Evolutionary conservation across 2,113 vertebrate species (phyloP), one percentile per base, ranked within the genome.

Genomic region (Dromaius novaehollandiae): DNA sequence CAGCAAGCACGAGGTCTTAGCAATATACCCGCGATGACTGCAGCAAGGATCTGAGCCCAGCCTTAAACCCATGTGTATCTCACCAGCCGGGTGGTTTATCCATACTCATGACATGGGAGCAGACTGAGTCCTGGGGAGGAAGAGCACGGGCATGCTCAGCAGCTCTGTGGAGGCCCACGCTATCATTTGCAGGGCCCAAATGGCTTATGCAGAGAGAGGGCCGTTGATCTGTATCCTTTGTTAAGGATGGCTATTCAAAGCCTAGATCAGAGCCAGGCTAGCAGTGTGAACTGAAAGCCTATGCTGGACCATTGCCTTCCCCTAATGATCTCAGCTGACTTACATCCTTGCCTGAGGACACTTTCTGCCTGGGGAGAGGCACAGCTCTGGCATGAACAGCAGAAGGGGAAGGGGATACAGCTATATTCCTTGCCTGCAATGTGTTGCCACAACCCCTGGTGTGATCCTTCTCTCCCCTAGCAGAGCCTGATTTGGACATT

Each of bases 401-500:
- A 38, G 24, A 32, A 84, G 38, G 32, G 8, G 25, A 53, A 53
- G 51, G 11, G 60, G 42, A 89, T 64, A 65, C 30, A 75, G 64
- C 32, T 1, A 0, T 5, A 12, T 58, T 2, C 4, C 56, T 28
- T 20, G 8, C 18, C 46, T 75, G 15, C 13, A 34, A 4, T 1
- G 0, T 50, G 13, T 20, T 19, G 5, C 5, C 42, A 9, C 15
- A 40, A 87, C 11, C 46, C 42, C 26, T 38, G 8, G 9, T n/a
- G 38, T 22, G 53, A 88, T 61, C 44, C 13, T 11, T 2, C 17
- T 51, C 34, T 85, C 5, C 10, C 30, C 24, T 5, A 15, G 40
- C 21, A 84, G 56, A 79, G 16, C 53, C 44, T 53, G 36, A 4
- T 73, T 84, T 89, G 74, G 51, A 79, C 3, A 3, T 56, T 87